Evolutionary conservation across 2,888 invertebrate species (phyloP).

Genomic region (Dexiosoma caninum): DNA sequence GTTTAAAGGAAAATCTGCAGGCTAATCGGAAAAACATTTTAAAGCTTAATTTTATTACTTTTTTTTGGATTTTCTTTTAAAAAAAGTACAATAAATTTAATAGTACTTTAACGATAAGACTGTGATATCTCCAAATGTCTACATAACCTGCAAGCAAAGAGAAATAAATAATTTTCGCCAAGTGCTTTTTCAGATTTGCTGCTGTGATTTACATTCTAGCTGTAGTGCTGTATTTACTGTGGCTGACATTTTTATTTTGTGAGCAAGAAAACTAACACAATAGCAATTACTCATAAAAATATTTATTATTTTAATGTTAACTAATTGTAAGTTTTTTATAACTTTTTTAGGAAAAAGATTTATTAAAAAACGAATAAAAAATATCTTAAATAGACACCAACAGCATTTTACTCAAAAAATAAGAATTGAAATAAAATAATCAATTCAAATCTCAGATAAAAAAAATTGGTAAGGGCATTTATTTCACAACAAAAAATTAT

Average conservation of each 20-base stretch:
- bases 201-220: slow-evolving; percentile 58
- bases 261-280: background rate
- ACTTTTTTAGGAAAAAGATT: slow-evolving; percentile 15
- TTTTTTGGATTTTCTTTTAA: background rate
- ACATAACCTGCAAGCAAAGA: background rate
- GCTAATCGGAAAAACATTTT: slow-evolving; percentile 13
- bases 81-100: background rate
- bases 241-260: slow-evolving; percentile 9
- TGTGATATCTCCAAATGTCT: slow-evolving; percentile 53
- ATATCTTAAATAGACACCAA: background rate
- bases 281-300: slow-evolving; percentile 4
- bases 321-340: slow-evolving; percentile 55
- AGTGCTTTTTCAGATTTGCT: slow-evolving; percentile 17
- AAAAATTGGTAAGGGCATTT: too few relatives aligned
- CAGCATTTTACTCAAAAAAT: too few relatives aligned
- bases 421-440: too few relatives aligned
- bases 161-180: background rate
- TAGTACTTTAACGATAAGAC: slow-evolving; percentile 26
- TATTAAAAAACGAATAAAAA: slow-evolving; percentile 2
- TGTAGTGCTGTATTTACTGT: slow-evolving; percentile 9
- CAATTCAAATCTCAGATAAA: too few relatives aligned
- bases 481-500: too few relatives aligned
- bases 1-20: slow-evolving; percentile 20
- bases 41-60: slow-evolving; percentile 37
- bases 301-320: slow-evolving; percentile 48